Conservation (phyloP, 1,140 invertebrate species). For the Drosophila kepulauana region DNA sequence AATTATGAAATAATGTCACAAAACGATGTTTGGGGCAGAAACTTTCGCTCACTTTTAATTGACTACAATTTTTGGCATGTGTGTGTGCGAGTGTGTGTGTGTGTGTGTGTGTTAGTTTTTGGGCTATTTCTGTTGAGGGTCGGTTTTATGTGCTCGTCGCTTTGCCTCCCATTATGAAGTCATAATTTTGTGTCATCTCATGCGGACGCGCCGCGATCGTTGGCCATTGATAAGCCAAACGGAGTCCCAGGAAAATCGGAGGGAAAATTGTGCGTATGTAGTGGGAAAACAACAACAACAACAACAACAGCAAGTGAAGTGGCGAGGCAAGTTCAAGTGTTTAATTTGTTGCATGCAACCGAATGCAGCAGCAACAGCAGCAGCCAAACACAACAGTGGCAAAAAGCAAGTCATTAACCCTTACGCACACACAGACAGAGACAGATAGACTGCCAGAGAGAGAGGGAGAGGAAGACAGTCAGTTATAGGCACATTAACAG, state of each 20-base stretch:
- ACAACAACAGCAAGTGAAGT: conserved; percentile 52
- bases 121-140: conserved; percentile 67
- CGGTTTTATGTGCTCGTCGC: conserved; percentile 24
- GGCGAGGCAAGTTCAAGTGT: conserved; percentile 52
- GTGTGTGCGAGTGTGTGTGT: conserved; percentile 10
- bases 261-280: no score
- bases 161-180: conserved; percentile 68
- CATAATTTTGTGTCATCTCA: conserved; percentile 80
- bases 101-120: conserved; percentile 28
- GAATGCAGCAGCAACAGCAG: conserved; percentile 1
- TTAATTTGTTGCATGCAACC: conserved; percentile 51
- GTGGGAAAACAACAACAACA: background rate
- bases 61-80: conserved; percentile 61
- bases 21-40: conserved; percentile 23
- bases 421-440: conserved; percentile 16
- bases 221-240: conserved; percentile 60
- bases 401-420: conserved; percentile 66
- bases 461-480: conserved; percentile 1
- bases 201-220: conserved; percentile 62
- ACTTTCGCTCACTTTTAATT: conserved; percentile 69
- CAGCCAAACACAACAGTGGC: background rate
- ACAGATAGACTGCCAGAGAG: conserved; percentile 3
- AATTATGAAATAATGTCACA: conserved; percentile 58
- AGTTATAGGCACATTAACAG: conserved; percentile 69
- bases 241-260: conserved; percentile 14